These are phyloP conservation scores for Otus sunia DNA, from an alignment of 2,113 vertebrate species.

Conservation along the genomic window DNA sequence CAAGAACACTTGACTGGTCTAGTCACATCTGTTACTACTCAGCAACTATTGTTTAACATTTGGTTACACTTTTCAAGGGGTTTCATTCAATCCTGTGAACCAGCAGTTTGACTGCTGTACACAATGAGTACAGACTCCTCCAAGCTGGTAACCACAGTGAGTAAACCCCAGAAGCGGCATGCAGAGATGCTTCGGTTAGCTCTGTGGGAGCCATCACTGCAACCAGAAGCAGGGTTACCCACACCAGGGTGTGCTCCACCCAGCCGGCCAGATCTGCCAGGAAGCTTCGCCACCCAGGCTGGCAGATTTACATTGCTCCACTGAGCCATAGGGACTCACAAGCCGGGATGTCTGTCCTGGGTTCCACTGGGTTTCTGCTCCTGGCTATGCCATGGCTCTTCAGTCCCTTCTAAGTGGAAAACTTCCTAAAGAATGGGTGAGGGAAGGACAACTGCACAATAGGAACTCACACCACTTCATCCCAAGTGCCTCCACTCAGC, in stretches of 20 bases:
- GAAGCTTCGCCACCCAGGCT: background rate
- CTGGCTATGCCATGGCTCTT: background rate
- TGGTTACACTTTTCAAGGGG: background rate
- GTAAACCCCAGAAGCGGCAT: background rate
- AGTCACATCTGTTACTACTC: conserved; percentile 34
- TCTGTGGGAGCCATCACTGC: background rate
- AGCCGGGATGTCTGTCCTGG: background rate
- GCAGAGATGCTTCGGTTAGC: background rate
- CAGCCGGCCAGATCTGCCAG: background rate
- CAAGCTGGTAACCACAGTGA: background rate
- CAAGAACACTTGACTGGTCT: background rate
- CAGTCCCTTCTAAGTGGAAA: background rate
- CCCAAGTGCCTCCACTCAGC: background rate
- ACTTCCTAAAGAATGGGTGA: background rate
- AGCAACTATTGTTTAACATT: conserved; percentile 11
- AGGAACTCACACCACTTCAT: background rate
- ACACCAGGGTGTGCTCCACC: background rate
- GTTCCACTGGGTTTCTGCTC: background rate
- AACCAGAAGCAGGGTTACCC: background rate
- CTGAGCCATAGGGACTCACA: background rate
- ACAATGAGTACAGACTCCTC: background rate
- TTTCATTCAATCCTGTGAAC: background rate
- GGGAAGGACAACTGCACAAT: conserved; percentile 33
- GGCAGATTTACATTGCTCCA: background rate
- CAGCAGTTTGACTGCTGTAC: background rate